These are phyloP conservation scores for Orius insidiosus DNA, from an alignment of 1,140 invertebrate genomes.

Conservation along the genomic window DNA sequence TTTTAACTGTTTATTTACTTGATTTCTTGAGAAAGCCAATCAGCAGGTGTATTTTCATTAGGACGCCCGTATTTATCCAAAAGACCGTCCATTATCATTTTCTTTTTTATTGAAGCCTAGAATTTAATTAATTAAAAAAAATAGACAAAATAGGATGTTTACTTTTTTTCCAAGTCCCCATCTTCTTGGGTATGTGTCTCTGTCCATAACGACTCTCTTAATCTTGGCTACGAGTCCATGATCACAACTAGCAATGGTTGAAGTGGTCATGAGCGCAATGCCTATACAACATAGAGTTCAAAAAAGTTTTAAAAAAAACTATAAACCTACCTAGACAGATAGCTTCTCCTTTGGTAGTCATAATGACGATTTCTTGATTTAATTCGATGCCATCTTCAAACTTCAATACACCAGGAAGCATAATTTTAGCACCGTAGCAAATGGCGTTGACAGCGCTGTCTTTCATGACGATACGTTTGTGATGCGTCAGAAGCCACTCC, in stretches of 20 bases:
- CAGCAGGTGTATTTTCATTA: constrained; percentile 87
- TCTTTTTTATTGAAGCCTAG: constrained; percentile 75
- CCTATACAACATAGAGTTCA: constrained; percentile 34
- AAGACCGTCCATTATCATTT: constrained; percentile 76
- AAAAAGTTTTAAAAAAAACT: constrained; percentile 4
- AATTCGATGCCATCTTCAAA: constrained; percentile 97
- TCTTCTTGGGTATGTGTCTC: constrained; percentile 94
- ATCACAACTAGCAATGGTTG: constrained; percentile 94
- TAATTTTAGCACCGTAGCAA: constrained; percentile 95
- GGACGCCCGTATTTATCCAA: constrained; percentile 93
- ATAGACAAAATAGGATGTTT: constrained; percentile 11
- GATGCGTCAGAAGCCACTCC: constrained; percentile 74
- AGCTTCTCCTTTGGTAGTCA: constrained; percentile 97
- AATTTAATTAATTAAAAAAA: constrained; percentile 9
- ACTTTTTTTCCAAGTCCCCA: constrained; percentile 89
- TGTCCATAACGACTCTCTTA: constrained; percentile 98
- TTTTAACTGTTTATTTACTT: neutral
- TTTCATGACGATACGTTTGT: constrained; percentile 97
- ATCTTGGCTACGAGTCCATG: constrained; percentile 97
- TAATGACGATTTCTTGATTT: constrained; percentile 93
- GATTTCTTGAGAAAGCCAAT: constrained; percentile 47
- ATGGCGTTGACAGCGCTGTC: constrained; percentile 96
- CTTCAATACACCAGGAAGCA: constrained; percentile 88
- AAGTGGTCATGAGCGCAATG: constrained; percentile 93
- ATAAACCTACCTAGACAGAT: constrained; percentile 54